These are phyloP conservation scores for Drepana falcataria DNA, from an alignment of 2,888 invertebrate genomes.

Conservation along the genomic window DNA sequence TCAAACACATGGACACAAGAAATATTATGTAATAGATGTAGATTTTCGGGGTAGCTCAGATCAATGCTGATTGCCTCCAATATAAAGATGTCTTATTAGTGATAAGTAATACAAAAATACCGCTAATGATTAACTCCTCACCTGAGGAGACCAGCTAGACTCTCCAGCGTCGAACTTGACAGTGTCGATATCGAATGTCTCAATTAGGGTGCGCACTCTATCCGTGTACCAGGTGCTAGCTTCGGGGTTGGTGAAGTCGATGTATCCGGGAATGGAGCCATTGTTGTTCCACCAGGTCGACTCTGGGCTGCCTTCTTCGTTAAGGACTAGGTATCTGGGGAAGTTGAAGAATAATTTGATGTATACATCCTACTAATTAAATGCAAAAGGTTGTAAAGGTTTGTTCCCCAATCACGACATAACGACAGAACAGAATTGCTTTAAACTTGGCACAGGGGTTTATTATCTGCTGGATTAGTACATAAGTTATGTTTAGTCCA, in stretches of 20 bases:
- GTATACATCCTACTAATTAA: neutral
- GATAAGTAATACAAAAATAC: no score
- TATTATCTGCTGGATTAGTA: no score
- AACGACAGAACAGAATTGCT: no score
- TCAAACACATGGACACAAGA: no score
- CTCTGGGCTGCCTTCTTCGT: slow-evolving; percentile 67
- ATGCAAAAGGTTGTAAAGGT: no score
- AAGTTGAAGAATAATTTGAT: neutral
- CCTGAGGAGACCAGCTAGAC: slow-evolving; percentile 82
- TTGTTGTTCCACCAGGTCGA: slow-evolving; percentile 77
- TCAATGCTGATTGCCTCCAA: no score
- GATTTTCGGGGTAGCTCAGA: no score
- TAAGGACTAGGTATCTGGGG: slow-evolving; percentile 71
- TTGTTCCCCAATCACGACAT: no score
- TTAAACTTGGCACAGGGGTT: no score
- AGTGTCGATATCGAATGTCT: slow-evolving; percentile 82
- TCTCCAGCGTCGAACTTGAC: slow-evolving; percentile 92
- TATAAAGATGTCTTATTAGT: no score
- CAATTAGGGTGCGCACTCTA: slow-evolving; percentile 73
- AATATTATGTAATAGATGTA: no score
- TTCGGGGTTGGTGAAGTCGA: slow-evolving; percentile 86
- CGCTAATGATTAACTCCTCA: slow-evolving; percentile 27
- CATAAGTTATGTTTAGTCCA: no score
- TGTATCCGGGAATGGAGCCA: slow-evolving; percentile 74
- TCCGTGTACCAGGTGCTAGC: slow-evolving; percentile 80